Conservation (phyloP, 1,140 invertebrate genomes). For the Centruroides vittatus region DNA sequence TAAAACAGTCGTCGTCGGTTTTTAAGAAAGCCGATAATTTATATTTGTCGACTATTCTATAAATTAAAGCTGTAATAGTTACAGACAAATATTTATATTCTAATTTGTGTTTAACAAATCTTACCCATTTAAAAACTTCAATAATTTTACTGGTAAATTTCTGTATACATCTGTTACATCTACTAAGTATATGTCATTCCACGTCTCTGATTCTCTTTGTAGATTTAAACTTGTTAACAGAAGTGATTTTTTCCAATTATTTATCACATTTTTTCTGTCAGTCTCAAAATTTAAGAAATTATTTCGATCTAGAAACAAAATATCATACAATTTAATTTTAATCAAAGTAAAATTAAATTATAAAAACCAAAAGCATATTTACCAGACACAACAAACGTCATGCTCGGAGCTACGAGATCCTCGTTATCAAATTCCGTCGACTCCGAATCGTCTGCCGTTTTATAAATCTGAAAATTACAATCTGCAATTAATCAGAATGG, state of each 20-base stretch:
- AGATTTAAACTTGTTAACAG: conserved; percentile 3
- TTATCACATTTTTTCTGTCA: neutral
- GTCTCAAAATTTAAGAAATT: neutral
- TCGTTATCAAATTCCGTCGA: conserved; percentile 1
- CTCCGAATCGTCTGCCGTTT: neutral
- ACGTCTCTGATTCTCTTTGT: neutral
- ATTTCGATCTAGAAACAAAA: neutral
- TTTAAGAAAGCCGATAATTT: conserved; percentile 13
- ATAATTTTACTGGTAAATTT: conserved; percentile 15
- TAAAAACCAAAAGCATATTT: neutral
- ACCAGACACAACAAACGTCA: conserved; percentile 3
- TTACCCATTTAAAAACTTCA: conserved; percentile 13
- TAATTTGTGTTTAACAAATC: no score
- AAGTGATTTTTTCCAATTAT: conserved; percentile 5
- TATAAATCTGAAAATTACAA: neutral
- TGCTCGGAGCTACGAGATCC: neutral
- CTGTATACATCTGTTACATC: conserved; percentile 14
- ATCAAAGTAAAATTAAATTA: neutral
- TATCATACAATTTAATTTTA: neutral
- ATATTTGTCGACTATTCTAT: neutral
- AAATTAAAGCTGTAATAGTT: no score
- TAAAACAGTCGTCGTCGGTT: conserved; percentile 19
- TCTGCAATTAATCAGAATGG: no score
- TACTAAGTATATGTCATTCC: conserved; percentile 14
- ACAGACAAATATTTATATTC: no score